Conservation (phyloP, 1,140 invertebrate genomes). For the Vollenhovia emeryi region DNA sequence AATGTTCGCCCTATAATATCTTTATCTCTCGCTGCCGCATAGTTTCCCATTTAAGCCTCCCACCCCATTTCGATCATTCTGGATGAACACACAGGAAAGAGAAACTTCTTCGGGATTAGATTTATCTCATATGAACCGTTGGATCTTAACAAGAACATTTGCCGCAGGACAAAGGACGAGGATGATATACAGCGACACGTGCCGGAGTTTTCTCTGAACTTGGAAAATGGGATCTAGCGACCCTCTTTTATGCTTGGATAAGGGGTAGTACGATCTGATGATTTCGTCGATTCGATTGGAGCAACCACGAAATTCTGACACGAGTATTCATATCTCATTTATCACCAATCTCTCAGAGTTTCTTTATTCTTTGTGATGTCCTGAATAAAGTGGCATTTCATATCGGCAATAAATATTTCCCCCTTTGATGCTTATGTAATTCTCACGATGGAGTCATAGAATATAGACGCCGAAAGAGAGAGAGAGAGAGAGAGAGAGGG, state of each 20-base stretch:
- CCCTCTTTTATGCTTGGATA: constrained; percentile 15
- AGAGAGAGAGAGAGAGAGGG: not conserved
- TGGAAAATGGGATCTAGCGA: constrained; percentile 56
- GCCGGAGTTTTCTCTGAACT: constrained; percentile 63
- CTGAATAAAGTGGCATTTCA: not conserved
- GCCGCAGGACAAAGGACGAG: constrained; percentile 53
- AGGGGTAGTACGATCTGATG: not conserved
- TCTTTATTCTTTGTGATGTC: not conserved
- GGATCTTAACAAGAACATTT: constrained; percentile 1
- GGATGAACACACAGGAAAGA: constrained; percentile 5
- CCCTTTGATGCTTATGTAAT: not conserved
- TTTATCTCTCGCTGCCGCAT: not conserved
- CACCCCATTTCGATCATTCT: constrained; percentile 27
- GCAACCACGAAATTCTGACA: not conserved
- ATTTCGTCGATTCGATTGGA: constrained; percentile 25
- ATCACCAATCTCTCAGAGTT: not conserved
- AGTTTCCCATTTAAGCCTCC: not conserved
- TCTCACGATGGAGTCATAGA: not conserved
- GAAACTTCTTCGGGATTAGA: constrained; percentile 32
- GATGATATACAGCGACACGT: constrained; percentile 59
- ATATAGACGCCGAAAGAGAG: not conserved
- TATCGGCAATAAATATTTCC: not conserved
- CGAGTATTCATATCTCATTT: constrained; percentile 2
- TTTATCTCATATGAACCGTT: constrained; percentile 52
- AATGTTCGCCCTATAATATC: not conserved